Conservation (phyloP, 2,113 vertebrate genomes). For the Poecile atricapillus region DNA sequence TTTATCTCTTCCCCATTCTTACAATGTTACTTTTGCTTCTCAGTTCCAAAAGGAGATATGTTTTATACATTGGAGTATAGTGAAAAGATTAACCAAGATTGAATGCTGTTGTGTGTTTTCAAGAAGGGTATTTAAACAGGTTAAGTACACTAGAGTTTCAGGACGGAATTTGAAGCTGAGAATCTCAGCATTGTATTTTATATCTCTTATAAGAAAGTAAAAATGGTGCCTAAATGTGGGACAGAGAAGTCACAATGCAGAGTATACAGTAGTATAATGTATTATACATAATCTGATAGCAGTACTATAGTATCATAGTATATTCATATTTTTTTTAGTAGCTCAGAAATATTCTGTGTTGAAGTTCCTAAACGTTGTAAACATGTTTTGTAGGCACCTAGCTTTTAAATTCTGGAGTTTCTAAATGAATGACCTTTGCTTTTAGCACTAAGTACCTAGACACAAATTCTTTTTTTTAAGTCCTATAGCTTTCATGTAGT, state of each 20-base stretch:
- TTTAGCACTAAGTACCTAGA: background rate
- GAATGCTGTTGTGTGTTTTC: background rate
- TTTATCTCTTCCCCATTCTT: background rate
- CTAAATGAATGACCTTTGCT: background rate
- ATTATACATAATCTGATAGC: background rate
- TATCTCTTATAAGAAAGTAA: background rate
- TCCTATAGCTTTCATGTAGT: background rate
- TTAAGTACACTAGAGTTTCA: background rate
- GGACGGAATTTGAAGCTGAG: background rate
- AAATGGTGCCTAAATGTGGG: background rate
- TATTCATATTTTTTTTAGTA: background rate
- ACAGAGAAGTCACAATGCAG: background rate
- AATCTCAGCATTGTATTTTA: background rate
- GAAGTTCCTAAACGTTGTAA: background rate
- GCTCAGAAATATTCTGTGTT: background rate
- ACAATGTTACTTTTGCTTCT: background rate
- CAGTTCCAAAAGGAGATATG: background rate
- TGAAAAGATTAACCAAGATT: background rate
- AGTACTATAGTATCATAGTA: background rate
- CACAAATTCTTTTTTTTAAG: background rate
- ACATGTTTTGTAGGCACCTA: background rate
- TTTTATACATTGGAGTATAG: background rate
- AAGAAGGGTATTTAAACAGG: background rate
- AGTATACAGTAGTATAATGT: background rate
- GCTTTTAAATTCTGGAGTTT: background rate